Evolutionary conservation across 2,888 invertebrate genomes (phyloP).

Genomic region (Macrophya annulata): DNA sequence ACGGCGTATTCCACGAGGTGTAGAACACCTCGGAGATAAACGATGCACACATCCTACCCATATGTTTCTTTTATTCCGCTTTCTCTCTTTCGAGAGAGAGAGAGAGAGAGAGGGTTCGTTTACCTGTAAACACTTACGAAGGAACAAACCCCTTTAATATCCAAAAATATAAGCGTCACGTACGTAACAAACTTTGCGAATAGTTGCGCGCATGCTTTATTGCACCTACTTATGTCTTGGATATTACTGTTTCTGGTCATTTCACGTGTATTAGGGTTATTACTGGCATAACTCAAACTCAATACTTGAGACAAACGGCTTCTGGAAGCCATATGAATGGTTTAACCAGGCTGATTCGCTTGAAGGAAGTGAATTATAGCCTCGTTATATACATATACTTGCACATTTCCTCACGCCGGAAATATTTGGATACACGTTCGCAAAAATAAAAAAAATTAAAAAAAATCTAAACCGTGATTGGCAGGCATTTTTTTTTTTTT

Average conservation of each 20-base stretch:
- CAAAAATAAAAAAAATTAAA: too few species aligned
- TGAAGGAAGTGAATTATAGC: background rate
- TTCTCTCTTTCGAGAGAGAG: too few species aligned
- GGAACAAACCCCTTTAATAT: background rate
- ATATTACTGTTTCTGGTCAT: background rate
- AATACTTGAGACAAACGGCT: background rate
- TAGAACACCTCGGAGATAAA: background rate
- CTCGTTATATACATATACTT: background rate
- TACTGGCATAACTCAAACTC: background rate
- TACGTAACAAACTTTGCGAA: constrained; percentile 1
- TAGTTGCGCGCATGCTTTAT: constrained; percentile 10
- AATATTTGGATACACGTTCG: background rate
- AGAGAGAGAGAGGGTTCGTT: background rate
- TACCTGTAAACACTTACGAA: background rate
- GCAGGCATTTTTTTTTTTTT: background rate
- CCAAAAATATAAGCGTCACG: background rate
- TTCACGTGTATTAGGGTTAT: constrained; percentile 13
- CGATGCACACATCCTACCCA: background rate
- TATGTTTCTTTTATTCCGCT: background rate
- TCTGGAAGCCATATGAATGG: background rate
- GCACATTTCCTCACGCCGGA: background rate
- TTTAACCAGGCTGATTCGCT: background rate
- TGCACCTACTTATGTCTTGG: background rate
- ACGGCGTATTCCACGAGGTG: background rate
- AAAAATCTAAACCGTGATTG: background rate